Evolutionary conservation across 37 sponge, comb jelly and placozoan species (phyloP), one percentile per base, ranked within the genome.

Genomic region (Hexactinellida sp.): DNA sequence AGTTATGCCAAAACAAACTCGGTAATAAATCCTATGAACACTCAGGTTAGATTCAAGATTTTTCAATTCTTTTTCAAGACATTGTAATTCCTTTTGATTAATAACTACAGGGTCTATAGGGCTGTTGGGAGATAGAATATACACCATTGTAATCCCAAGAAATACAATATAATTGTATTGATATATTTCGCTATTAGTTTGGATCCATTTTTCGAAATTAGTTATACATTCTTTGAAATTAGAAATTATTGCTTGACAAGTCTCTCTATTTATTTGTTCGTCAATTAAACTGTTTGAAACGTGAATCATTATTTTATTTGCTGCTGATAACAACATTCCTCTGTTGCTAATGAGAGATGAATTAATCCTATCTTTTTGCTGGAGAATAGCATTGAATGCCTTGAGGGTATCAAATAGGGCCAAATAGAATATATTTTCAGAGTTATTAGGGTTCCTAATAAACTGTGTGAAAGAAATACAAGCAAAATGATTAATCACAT

Each of bases 61-160:
- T 7, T 63, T n/a, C 21, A 10, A 25, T 23, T 63, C 76, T 63
- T 28, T 63, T 24, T 91, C 52, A 24, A 86, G 71, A 82, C 85
- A 88, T 0, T 84, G 36, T 24, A 84, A 36, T 21, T 88, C 37
- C 1, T 39, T 51, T 24, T 47, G 38, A 19, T 38, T 52, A 28
- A 86, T 54, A 24, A 76, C 88, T 9, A 91, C 71, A 24, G 91
- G 91, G 55, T 91, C 89, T 23, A 88, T 28, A 7, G 84, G 35
- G 36, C 89, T 41, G 37, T 37, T 36, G 34, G 91, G 91, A 36
- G 54, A 39, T 30, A 88, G 38, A 21, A 91, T 35, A 1, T 55
- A 21, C 34, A 47, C 54, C 37, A 83, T 41, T 0, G 63, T 86
- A 3, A 84, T 36, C 24, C 91, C 91, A 24, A 91, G 38, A 37